Evolutionary conservation across 2,888 invertebrate species (phyloP).

Genomic region (Poecilobothrus nobilitatus): DNA sequence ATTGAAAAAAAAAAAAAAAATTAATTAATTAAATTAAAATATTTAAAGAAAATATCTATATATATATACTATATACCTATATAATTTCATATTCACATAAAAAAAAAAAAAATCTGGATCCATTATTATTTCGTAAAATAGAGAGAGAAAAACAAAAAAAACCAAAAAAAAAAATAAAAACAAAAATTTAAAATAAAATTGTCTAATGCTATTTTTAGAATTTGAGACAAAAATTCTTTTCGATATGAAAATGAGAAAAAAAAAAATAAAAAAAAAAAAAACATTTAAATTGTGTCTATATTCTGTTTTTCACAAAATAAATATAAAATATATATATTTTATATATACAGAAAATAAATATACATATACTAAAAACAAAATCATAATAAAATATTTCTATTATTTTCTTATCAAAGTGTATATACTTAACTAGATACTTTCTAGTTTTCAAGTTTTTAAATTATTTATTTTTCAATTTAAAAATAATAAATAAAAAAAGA

Average conservation of each 20-base stretch:
- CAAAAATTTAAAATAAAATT: background rate
- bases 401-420: too few species aligned
- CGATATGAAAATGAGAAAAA: background rate
- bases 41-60: background rate
- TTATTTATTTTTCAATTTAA: too few species aligned
- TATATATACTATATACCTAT: background rate
- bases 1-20: too few species aligned
- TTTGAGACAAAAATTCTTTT: background rate
- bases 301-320: background rate
- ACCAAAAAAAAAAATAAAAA: background rate
- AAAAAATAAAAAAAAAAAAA: too few species aligned
- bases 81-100: background rate
- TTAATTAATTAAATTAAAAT: slow-evolving; percentile 7
- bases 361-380: too few species aligned
- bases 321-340: background rate
- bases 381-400: too few species aligned
- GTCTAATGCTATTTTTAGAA: background rate
- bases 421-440: too few species aligned
- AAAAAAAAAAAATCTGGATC: background rate
- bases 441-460: too few species aligned
- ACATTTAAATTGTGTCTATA: too few species aligned
- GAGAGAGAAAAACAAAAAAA: background rate
- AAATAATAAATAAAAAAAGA: too few species aligned
- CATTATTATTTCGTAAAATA: background rate
- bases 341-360: background rate